A percentile compares a stretch with the other conserved stretches of the same genome.
phyloP scores from a whole-genome alignment of 2,113 vertebrate species.

The Sceloporus tristichus region DNA sequence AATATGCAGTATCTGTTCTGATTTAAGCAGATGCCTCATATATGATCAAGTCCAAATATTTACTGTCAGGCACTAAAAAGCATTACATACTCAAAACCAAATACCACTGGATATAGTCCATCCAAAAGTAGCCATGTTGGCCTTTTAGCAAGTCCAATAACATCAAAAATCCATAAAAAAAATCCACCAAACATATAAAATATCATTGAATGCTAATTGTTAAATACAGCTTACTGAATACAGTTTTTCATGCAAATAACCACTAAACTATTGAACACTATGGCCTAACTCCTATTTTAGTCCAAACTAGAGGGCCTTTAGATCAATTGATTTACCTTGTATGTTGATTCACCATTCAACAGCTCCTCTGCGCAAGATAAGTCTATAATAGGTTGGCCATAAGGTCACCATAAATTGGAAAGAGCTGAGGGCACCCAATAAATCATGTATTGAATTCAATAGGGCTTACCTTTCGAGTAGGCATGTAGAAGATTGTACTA shows the following conservation, averaged over 20 bases:
- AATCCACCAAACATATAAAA: neutral
- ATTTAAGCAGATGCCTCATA: neutral
- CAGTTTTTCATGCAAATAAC: neutral
- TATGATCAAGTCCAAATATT: neutral
- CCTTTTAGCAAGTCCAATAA: too few relatives aligned
- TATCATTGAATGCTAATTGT: neutral
- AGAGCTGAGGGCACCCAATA: too few relatives aligned
- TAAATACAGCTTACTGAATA: neutral
- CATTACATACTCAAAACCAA: neutral
- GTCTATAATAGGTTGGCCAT: too few relatives aligned
- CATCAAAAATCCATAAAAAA: too few relatives aligned
- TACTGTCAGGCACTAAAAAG: neutral
- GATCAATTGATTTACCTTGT: too few relatives aligned
- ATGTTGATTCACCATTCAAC: too few relatives aligned
- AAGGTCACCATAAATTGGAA: too few relatives aligned
- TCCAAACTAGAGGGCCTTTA: too few relatives aligned
- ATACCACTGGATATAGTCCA: neutral
- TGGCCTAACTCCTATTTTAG: too few relatives aligned
- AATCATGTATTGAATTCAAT: neutral
- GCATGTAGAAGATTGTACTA: neutral
- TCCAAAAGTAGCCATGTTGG: too few relatives aligned
- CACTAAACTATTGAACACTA: too few relatives aligned
- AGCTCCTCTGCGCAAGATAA: too few relatives aligned
- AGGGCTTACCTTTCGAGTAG: neutral
- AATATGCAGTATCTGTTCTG: neutral